A percentile compares a stretch with the other conserved stretches of the same genome.
These are phyloP conservation scores for Sthenelais limicola DNA, from an alignment of 2,888 invertebrate species.

Conservation along the genomic window DNA sequence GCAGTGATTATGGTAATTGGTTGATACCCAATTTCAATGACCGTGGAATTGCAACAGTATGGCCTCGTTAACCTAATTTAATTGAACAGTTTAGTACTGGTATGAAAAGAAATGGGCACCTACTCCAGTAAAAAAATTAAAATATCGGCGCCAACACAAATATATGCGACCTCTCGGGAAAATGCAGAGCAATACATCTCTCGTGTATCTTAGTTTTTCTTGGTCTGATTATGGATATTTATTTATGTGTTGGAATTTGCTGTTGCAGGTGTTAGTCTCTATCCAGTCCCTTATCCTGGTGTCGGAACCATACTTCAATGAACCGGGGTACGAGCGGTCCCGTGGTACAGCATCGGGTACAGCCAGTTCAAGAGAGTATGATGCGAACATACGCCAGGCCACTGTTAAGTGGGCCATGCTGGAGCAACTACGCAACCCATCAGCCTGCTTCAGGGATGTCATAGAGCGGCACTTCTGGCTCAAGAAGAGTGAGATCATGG, in stretches of 20 bases:
- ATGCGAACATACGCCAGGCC: constrained; percentile 94
- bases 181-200: no score
- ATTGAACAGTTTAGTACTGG: background rate
- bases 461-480: constrained; percentile 95
- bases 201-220: no score
- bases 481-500: constrained; percentile 90
- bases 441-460: constrained; percentile 92
- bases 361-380: constrained; percentile 93
- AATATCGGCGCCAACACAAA: no score
- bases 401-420: constrained; percentile 97
- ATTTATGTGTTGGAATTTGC: background rate
- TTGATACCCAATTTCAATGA: no score
- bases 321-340: constrained; percentile 73
- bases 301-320: constrained; percentile 73
- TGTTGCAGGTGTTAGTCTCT: constrained; percentile 71
- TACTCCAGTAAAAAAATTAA: no score
- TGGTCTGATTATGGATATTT: no score
- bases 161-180: no score
- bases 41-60: no score
- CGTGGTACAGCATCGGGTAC: constrained; percentile 78
- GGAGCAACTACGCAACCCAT: constrained; percentile 91
- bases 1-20: no score
- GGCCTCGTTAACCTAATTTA: background rate
- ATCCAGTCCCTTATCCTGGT: constrained; percentile 74
- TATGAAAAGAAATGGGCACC: no score